Conservation (phyloP, 2,888 invertebrate genomes). For the Rhorus exstirpatorius region DNA sequence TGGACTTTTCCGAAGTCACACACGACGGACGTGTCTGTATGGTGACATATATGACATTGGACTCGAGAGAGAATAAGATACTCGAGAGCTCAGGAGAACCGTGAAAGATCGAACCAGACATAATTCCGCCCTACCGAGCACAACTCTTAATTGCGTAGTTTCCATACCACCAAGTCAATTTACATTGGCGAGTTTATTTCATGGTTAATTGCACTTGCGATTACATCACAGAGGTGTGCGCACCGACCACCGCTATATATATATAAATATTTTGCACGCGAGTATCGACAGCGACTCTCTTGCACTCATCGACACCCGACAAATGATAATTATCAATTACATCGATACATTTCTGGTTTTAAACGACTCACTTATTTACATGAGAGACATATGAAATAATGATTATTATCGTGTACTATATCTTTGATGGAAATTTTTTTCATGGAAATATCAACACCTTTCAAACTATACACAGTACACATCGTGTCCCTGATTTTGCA, state of each 20-base stretch:
- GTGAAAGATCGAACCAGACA: slow-evolving; percentile 66
- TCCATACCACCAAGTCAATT: slow-evolving; percentile 49
- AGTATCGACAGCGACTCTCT: too few relatives aligned
- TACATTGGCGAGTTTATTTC: slow-evolving; percentile 57
- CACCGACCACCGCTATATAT: too few relatives aligned
- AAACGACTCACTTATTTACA: neutral
- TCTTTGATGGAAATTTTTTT: too few relatives aligned
- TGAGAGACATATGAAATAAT: too few relatives aligned
- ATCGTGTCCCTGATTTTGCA: too few relatives aligned
- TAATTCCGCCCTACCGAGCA: slow-evolving; percentile 41
- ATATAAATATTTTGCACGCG: too few relatives aligned
- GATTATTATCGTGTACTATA: too few relatives aligned
- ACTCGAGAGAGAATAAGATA: slow-evolving; percentile 37
- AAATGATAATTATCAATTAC: slow-evolving; percentile 30
- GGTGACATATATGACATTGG: slow-evolving; percentile 62
- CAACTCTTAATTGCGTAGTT: slow-evolving; percentile 49
- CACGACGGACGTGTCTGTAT: slow-evolving; percentile 10
- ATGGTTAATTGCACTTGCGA: slow-evolving; percentile 65
- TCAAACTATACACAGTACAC: too few relatives aligned
- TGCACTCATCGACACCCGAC: too few relatives aligned
- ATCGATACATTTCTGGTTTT: slow-evolving; percentile 11
- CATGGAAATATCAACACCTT: too few relatives aligned
- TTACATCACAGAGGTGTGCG: slow-evolving; percentile 59
- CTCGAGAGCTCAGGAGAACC: slow-evolving; percentile 58
- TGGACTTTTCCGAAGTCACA: slow-evolving; percentile 46